phyloP scores from a whole-genome alignment of 1,140 invertebrate species.

The Hycleus cichorii region DNA sequence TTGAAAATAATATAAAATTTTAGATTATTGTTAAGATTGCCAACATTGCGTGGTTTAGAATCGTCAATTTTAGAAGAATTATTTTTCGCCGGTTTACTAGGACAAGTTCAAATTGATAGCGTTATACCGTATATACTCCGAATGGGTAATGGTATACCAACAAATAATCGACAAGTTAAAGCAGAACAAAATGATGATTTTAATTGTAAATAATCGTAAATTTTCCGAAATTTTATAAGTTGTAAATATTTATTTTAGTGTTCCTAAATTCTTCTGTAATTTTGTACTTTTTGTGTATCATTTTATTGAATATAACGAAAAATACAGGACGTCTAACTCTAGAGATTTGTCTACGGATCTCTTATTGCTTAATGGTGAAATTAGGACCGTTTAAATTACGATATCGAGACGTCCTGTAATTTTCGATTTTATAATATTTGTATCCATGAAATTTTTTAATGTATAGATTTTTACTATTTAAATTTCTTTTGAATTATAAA shows the following conservation, averaged over 20 bases:
- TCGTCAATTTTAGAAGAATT: conserved; percentile 80
- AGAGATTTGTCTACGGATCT: no score
- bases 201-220: conserved; percentile 29
- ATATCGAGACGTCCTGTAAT: no score
- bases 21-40: conserved; percentile 60
- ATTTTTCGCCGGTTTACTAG: conserved; percentile 86
- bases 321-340: no score
- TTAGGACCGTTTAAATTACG: not conserved
- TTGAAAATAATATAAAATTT: conserved; percentile 3
- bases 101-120: conserved; percentile 86
- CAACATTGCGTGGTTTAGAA: conserved; percentile 68
- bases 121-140: conserved; percentile 87
- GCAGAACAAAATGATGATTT: conserved; percentile 34
- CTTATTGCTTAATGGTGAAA: no score
- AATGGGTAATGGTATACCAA: conserved; percentile 49
- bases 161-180: conserved; percentile 26
- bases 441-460: no score
- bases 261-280: conserved; percentile 4
- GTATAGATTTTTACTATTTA: conserved; percentile 9
- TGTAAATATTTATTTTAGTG: conserved; percentile 2
- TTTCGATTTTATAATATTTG: no score
- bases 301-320: not conserved
- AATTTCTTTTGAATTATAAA: conserved; percentile 60
- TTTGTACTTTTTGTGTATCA: conserved; percentile 5
- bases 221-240: no score